Evolutionary conservation across 2,888 invertebrate genomes (phyloP), one percentile per base, ranked within the genome.

Genomic region (Nematopogon swammerdamellus): DNA sequence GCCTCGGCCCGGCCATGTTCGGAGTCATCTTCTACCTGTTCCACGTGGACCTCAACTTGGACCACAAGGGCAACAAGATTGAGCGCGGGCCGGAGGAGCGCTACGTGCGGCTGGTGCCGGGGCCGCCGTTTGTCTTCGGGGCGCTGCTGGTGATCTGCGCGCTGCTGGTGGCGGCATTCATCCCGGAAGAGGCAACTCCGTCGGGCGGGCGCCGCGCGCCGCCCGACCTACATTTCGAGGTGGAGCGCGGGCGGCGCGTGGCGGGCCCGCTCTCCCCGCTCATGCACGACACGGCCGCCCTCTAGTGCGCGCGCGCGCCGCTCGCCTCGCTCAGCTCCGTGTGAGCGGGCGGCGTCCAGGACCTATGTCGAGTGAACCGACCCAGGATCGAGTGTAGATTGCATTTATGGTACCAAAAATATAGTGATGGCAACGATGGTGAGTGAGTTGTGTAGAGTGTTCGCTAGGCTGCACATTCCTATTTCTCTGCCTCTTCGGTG

Each of bases 11-110:
- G 0, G 99, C 99, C 44, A 91, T 99, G 85, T 99, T 95, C 69
- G 99, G 99, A 17, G 88, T 98, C 58, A 94, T 99, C 61, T 99
- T 99, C 81, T 99, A 97, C 80, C 82, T 98, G 63, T 99, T 98
- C 79, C 94, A 98, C 71, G 98, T 99, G 57, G 95, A 99, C 80
- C 82, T 99, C 63, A 95, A 95, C 67, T 92, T 90, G 59, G 88
- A 89, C 52, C 82, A 82, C 57, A 3, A 14, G 36, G 36, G 36
- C 3, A 36, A 36, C 36, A 36, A 36, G n/a, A 36, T 36, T 3
- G 36, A 36, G 36, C 36, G n/a, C 36, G 36, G 36, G 36, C 36
- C 36, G 29, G 79, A 85, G 54, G 88, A 77, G 52, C 67, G 68
- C 51, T 73, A 79, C 76, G 63, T 85, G 55, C 80, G 92, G 80